These are phyloP conservation scores for Dimorphilus gyrociliatus DNA, from an alignment of 2,888 invertebrate species.

Conservation along the genomic window DNA sequence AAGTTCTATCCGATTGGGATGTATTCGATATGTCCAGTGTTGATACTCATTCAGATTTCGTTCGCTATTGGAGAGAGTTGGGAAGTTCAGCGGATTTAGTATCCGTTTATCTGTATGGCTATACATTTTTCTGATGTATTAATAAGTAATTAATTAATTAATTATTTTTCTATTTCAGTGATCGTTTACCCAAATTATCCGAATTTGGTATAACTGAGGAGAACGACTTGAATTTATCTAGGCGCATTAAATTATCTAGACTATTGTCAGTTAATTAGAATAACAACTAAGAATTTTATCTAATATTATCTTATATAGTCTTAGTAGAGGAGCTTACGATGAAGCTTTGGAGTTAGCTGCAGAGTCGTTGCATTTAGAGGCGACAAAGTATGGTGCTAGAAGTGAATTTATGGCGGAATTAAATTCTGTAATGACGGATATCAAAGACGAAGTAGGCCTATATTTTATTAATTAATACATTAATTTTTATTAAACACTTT, in stretches of 20 bases:
- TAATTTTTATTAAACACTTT: background rate
- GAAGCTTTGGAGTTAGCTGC: slow-evolving; percentile 29
- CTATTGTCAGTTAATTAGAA: background rate
- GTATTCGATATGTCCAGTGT: slow-evolving; percentile 31
- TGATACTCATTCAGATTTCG: slow-evolving; percentile 27
- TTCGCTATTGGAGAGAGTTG: slow-evolving; percentile 32
- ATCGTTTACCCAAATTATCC: too few relatives aligned
- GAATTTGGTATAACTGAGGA: too few relatives aligned
- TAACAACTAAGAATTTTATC: background rate
- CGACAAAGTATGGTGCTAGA: slow-evolving; percentile 29
- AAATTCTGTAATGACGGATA: slow-evolving; percentile 32
- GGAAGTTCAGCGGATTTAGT: too few relatives aligned
- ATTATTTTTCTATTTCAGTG: too few relatives aligned
- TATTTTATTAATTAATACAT: background rate
- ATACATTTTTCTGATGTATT: too few relatives aligned
- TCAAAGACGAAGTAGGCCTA: slow-evolving; percentile 28
- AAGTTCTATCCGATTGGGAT: slow-evolving; percentile 27
- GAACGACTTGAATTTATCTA: too few relatives aligned
- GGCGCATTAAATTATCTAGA: background rate
- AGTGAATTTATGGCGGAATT: slow-evolving; percentile 32
- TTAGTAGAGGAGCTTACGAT: slow-evolving; percentile 29
- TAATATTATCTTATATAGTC: slow-evolving; percentile 12
- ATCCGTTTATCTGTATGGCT: too few relatives aligned
- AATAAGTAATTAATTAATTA: too few relatives aligned
- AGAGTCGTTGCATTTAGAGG: slow-evolving; percentile 32